Evolutionary conservation across 2,888 invertebrate species (phyloP), one percentile per base, ranked within the genome.

Genomic region (Margaritifera margaritifera): DNA sequence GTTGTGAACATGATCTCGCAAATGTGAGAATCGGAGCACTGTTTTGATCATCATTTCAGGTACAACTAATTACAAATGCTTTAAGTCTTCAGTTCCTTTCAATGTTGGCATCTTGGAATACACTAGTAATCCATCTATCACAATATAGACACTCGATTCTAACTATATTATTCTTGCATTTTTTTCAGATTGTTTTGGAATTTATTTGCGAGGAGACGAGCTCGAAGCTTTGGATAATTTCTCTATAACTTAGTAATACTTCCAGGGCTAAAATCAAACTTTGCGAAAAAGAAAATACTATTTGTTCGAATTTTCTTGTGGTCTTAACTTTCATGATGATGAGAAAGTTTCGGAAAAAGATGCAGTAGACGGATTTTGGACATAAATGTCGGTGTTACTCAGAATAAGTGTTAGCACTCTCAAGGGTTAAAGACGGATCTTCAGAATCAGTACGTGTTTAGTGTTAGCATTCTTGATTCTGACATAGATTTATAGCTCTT

Each of bases 21-120:
- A 42, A 60, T 60, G 60, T n/a, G 42, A 60, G 6, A 60, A n/a
- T 8, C 22, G 42, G n/a, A 60, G 8, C 4, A 60, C 50, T 22
- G 60, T 42, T 20, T 60, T 42, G 51, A 60, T 42, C 60, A 60
- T 60, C 8, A n/a, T 60, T 18, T 60, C 31, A 42, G 60, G 60
- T 8, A 42, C 6, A 18, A 60, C 60, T 5, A 31, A n/a, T 22
- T 42, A 51, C 20, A 50, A 60, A n/a, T 60, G 31, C n/a, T 60
- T n/a, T 5, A 60, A 5, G 22, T 60, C 6, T 5, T 20, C 6
- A 4, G 15, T 42, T n/a, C 60, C 19, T 22, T 60, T 31, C 18
- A 51, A 60, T 15, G n/a, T 60, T 6, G 60, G 5, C 22, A 60
- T 22, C 8, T 51, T 19, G 20, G 60, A 60, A 42, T 60, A 51